Percentiles rank a stretch among this genome's conserved stretches.
phyloP scores from a whole-genome alignment of 2,888 invertebrate genomes.

The Desoria tigrina region DNA sequence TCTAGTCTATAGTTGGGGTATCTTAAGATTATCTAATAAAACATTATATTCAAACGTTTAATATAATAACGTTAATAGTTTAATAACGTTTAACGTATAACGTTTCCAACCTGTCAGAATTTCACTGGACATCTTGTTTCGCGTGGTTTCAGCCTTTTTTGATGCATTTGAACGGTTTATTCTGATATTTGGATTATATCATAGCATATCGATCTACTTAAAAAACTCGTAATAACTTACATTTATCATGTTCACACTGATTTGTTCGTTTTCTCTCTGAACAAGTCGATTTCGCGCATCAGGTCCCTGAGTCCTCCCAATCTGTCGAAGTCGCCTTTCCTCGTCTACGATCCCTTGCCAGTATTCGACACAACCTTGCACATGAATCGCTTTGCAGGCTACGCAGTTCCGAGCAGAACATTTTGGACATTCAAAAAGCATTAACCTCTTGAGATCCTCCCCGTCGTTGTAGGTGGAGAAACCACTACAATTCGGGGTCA shows the following conservation, averaged over 20 bases:
- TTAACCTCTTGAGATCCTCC: neutral
- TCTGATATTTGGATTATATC: too few relatives aligned
- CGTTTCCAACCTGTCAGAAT: too few relatives aligned
- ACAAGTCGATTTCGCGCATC: constrained; percentile 11
- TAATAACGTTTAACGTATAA: too few relatives aligned
- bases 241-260: constrained; percentile 13
- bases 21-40: too few relatives aligned
- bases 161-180: too few relatives aligned
- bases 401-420: constrained; percentile 23
- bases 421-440: constrained; percentile 18
- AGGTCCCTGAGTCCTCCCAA: constrained; percentile 5
- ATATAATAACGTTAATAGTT: too few relatives aligned
- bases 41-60: too few relatives aligned
- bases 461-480: constrained; percentile 10
- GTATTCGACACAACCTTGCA: constrained; percentile 5
- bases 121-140: too few relatives aligned
- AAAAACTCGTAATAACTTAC: constrained; percentile 11
- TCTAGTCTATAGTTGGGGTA: too few relatives aligned
- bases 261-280: constrained; percentile 21
- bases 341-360: neutral
- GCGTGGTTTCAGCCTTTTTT: too few relatives aligned
- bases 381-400: constrained; percentile 18
- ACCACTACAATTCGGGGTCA: constrained; percentile 17
- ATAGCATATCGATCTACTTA: too few relatives aligned
- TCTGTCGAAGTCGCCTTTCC: neutral